phyloP scores from a whole-genome alignment of 1,140 invertebrate species.

The Dreissena polymorpha region DNA sequence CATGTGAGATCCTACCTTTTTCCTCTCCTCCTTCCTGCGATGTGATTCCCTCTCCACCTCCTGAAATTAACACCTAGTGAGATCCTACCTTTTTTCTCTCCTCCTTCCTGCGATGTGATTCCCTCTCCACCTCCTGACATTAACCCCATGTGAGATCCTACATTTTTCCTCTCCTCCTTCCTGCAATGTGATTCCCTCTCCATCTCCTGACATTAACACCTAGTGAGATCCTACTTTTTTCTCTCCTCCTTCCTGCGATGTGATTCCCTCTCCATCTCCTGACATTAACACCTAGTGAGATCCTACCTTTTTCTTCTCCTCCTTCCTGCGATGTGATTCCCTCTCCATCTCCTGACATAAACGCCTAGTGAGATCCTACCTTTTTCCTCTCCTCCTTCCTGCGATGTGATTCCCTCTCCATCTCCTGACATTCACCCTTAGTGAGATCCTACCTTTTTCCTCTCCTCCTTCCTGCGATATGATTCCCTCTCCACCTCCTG shows the following conservation, averaged over 20 bases:
- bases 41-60: slow-evolving; percentile 72
- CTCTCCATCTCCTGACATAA: slow-evolving; percentile 71
- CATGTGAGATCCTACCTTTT: slow-evolving; percentile 70
- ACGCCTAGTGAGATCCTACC: too few species aligned
- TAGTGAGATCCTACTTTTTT: slow-evolving; percentile 67
- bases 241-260: slow-evolving; percentile 69
- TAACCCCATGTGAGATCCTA: too few species aligned
- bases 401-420: slow-evolving; percentile 71
- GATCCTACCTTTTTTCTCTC: slow-evolving; percentile 72
- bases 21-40: slow-evolving; percentile 67
- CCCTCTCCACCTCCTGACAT: slow-evolving; percentile 71
- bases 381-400: slow-evolving; percentile 70
- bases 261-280: slow-evolving; percentile 71
- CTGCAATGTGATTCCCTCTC: slow-evolving; percentile 72
- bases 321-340: slow-evolving; percentile 67
- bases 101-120: slow-evolving; percentile 66
- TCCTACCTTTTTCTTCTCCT: slow-evolving; percentile 72
- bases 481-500: slow-evolving; percentile 71
- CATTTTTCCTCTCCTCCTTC: slow-evolving; percentile 70
- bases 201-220: too few species aligned
- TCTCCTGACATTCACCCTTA: too few species aligned
- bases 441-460: slow-evolving; percentile 71
- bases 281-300: too few species aligned
- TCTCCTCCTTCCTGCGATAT: slow-evolving; percentile 67
- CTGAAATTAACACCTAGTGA: too few species aligned